These are phyloP conservation scores for Galendromus occidentalis DNA, from an alignment of 1,140 invertebrate species.

Conservation along the genomic window DNA sequence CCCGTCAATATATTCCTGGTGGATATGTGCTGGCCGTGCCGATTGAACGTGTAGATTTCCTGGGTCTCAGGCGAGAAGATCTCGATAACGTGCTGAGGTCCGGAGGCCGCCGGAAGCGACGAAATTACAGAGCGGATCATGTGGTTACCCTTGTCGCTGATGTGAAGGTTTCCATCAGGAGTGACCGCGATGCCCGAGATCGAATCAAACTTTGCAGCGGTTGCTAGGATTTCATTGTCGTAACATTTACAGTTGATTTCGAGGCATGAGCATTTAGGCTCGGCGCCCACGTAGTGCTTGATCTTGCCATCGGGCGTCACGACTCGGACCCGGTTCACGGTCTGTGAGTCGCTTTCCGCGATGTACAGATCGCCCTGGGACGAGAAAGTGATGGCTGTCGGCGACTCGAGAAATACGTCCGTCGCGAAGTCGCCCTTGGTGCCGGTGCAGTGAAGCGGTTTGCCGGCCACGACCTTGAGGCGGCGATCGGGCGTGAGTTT, in stretches of 20 bases:
- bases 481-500: conserved; percentile 77
- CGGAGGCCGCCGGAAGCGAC: conserved; percentile 65
- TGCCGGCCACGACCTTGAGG: conserved; percentile 55
- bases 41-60: conserved; percentile 73
- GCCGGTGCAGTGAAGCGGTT: conserved; percentile 54
- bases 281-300: conserved; percentile 30
- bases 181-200: conserved; percentile 79
- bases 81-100: conserved; percentile 65
- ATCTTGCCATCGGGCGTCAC: conserved; percentile 31
- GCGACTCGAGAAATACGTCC: conserved; percentile 24
- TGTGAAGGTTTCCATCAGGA: conserved; percentile 75
- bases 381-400: conserved; percentile 53
- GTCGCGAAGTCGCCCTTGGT: conserved; percentile 17
- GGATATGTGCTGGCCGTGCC: conserved; percentile 75
- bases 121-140: conserved; percentile 72
- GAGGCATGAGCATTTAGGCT: conserved; percentile 34
- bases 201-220: conserved; percentile 68
- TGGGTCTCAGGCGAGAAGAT: conserved; percentile 72
- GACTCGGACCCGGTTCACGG: conserved; percentile 61
- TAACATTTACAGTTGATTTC: conserved; percentile 43
- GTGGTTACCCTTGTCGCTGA: conserved; percentile 72
- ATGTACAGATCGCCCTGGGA: conserved; percentile 80
- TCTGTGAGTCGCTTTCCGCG: conserved; percentile 71
- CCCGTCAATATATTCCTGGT: conserved; percentile 80
- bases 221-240: conserved; percentile 69